A percentile compares a stretch with the other conserved stretches of the same genome.
phyloP scores from a whole-genome alignment of 2,888 invertebrate genomes.

The Rapana venosa region DNA sequence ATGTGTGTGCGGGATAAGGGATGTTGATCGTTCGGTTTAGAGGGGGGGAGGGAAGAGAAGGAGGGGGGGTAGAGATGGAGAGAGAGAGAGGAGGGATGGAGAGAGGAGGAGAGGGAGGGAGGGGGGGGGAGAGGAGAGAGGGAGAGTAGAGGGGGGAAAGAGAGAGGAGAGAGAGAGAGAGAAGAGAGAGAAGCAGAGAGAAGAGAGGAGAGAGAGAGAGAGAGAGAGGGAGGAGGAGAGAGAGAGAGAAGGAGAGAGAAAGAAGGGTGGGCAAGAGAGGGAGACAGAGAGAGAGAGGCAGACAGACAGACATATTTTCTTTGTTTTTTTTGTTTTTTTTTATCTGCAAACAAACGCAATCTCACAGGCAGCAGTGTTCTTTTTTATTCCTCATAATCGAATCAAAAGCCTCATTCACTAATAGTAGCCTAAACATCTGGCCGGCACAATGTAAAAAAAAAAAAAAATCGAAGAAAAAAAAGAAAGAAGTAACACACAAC shows the following conservation, averaged over 20 bases:
- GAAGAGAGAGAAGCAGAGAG: not conserved
- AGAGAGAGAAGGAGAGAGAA: not conserved
- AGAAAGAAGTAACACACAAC: not conserved
- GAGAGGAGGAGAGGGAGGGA: not conserved
- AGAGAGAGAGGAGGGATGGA: not conserved
- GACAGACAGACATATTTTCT: too few species aligned
- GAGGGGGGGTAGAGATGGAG: not conserved
- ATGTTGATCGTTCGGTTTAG: too few species aligned
- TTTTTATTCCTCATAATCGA: constrained; percentile 26
- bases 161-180: too few species aligned
- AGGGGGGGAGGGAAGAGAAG: too few species aligned
- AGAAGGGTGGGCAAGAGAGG: too few species aligned
- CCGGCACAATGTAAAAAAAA: not conserved
- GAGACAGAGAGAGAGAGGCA: too few species aligned
- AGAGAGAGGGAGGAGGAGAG: not conserved
- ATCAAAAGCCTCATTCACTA: constrained; percentile 31
- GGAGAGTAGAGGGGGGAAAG: not conserved
- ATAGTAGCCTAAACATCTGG: not conserved
- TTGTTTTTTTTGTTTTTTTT: too few species aligned
- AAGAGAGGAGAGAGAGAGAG: not conserved
- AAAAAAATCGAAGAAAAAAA: not conserved
- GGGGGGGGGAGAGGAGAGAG: not conserved
- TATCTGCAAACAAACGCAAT: not conserved
- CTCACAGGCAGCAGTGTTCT: constrained; percentile 34
- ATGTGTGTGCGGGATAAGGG: not conserved